These are phyloP conservation scores for Phengaris arion DNA, from an alignment of 2,888 invertebrate genomes.

Conservation along the genomic window DNA sequence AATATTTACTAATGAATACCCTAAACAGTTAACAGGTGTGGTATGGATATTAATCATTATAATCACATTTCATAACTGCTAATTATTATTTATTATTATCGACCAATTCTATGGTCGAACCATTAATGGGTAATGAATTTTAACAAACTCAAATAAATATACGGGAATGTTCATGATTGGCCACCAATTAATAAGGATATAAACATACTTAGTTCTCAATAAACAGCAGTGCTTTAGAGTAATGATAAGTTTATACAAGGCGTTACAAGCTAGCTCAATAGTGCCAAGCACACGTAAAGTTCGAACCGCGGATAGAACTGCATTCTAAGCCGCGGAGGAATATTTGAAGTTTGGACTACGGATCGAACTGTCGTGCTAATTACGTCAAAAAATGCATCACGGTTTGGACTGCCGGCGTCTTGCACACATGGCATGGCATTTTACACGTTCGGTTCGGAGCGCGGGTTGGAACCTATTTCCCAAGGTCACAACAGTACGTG, in stretches of 20 bases:
- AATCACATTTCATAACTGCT: background rate
- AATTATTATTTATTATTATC: conserved; percentile 16
- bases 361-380: too few species aligned
- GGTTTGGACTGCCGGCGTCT: too few species aligned
- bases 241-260: background rate
- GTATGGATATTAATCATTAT: background rate
- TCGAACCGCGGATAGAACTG: too few species aligned
- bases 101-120: background rate
- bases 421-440: too few species aligned
- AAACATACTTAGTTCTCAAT: background rate
- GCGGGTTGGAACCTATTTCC: too few species aligned
- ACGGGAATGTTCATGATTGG: background rate
- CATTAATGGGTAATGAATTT: conserved; percentile 6
- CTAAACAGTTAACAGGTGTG: background rate
- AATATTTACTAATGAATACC: conserved; percentile 17
- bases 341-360: too few species aligned
- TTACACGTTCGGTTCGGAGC: too few species aligned
- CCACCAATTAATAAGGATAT: background rate
- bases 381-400: too few species aligned
- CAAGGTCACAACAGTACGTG: too few species aligned
- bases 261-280: too few species aligned
- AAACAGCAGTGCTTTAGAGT: background rate
- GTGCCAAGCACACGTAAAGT: too few species aligned
- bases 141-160: conserved; percentile 10
- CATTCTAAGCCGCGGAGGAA: too few species aligned